These are phyloP conservation scores for Alca torda DNA, from an alignment of 2,797 vertebrate genomes.

Conservation along the genomic window DNA sequence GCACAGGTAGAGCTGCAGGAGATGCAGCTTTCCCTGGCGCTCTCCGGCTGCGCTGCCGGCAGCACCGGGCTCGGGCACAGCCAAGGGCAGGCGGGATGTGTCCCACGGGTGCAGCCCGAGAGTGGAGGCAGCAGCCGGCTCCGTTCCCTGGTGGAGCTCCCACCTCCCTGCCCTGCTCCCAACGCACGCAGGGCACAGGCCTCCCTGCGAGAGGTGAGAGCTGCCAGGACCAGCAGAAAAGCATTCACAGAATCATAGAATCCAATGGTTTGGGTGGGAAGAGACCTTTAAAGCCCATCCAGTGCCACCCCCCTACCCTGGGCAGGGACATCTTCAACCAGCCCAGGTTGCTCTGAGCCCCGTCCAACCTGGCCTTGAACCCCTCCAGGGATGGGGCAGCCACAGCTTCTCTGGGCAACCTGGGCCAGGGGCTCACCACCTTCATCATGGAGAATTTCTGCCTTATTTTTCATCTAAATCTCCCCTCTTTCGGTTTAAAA, in stretches of 20 bases:
- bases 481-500: too few species aligned
- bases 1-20: not conserved
- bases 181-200: not conserved
- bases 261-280: not conserved
- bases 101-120: not conserved
- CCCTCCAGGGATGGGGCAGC: not conserved
- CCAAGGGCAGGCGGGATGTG: not conserved
- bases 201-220: too few species aligned
- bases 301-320: not conserved
- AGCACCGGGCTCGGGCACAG: not conserved
- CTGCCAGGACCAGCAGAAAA: not conserved
- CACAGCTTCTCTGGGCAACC: too few species aligned
- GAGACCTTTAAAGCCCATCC: not conserved
- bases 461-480: too few species aligned
- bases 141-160: rapidly evolving
- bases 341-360: not conserved
- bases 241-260: too few species aligned
- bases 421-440: too few species aligned
- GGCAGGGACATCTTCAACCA: not conserved
- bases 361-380: not conserved
- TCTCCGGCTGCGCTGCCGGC: not conserved
- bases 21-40: not conserved
- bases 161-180: not conserved
- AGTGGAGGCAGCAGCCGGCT: not conserved
- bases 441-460: too few species aligned